Evolutionary conservation across 1,140 invertebrate genomes (phyloP), one percentile per base, ranked within the genome.

Genomic region (Drosophila rhopaloa): DNA sequence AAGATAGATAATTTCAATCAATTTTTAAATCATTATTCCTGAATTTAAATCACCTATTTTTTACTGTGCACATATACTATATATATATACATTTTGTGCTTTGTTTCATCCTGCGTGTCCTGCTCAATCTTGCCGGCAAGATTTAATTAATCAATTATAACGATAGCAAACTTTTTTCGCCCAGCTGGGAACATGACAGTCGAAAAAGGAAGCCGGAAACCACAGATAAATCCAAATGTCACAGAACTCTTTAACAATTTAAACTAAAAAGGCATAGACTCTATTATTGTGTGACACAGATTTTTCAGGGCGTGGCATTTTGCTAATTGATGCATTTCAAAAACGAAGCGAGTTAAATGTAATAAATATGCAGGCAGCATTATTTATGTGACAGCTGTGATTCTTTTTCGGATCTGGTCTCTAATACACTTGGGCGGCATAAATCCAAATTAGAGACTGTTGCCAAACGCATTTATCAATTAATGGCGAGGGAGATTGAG

Each of bases 71-170:
- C 10, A 19, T 35, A 13, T 41, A 48, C 41, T 24, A 29, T 16
- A 35, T 48, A 29, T 47, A 14, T 56, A 57, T 27, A 35, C 13
- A 70, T 50, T 71, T 68, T 50, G 41, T 38, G 51, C 43, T 40
- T 50, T 60, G 57, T 50, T 71, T 57, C 27, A 27, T 40, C 11
- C 37, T 55, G 75, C 59, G 47, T 68, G 43, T 57, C 40, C 65
- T 38, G 48, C 56, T 66, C 55, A 58, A 71, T 74, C 65, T 74
- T 71, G 73, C 51, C 57, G 50, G 74, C 54, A 65, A 81, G 77
- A 84, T 89, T 89, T 89, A 89, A 90, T 89, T 84, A 89, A 89
- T 89, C 85, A 89, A 89, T 89, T 89, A 84, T 62, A 73, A 71
- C 65, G 80, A 89, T 90, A 90, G 78, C 53, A 77, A 77, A 81